These are phyloP conservation scores for Hydrotaea cyrtoneurina DNA, from an alignment of 2,888 invertebrate genomes.

Conservation along the genomic window DNA sequence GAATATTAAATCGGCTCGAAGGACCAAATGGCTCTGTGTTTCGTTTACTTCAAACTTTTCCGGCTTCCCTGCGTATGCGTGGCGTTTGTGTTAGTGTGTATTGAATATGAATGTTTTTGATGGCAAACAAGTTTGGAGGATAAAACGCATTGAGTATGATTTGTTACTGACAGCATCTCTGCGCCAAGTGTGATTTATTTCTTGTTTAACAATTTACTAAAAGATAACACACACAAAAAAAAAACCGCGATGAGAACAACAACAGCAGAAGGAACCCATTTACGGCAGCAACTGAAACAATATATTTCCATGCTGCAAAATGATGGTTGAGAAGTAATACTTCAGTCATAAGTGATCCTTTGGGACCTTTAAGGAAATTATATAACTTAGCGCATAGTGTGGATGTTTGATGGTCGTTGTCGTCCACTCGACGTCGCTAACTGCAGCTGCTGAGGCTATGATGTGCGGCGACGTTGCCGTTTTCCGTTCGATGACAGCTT, in stretches of 20 bases:
- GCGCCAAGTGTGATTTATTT: slow-evolving; percentile 77
- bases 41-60: neutral
- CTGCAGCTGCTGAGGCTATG: neutral
- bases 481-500: neutral
- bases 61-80: neutral
- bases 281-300: neutral
- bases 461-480: neutral
- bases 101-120: slow-evolving; percentile 32
- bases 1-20: too few relatives aligned
- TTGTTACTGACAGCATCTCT: slow-evolving; percentile 67
- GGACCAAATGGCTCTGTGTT: too few relatives aligned
- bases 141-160: slow-evolving; percentile 54
- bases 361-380: slow-evolving; percentile 2
- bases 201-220: slow-evolving; percentile 75
- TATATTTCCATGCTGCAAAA: neutral
- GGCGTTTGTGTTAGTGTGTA: neutral
- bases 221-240: slow-evolving; percentile 49
- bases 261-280: neutral
- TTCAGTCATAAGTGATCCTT: slow-evolving; percentile 14
- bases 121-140: slow-evolving; percentile 40
- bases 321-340: neutral
- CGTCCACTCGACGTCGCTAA: neutral
- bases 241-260: neutral
- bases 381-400: neutral
- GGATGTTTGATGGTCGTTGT: neutral